Evolutionary conservation across 2,113 vertebrate genomes (phyloP).

Genomic region (Podilymbus podiceps): DNA sequence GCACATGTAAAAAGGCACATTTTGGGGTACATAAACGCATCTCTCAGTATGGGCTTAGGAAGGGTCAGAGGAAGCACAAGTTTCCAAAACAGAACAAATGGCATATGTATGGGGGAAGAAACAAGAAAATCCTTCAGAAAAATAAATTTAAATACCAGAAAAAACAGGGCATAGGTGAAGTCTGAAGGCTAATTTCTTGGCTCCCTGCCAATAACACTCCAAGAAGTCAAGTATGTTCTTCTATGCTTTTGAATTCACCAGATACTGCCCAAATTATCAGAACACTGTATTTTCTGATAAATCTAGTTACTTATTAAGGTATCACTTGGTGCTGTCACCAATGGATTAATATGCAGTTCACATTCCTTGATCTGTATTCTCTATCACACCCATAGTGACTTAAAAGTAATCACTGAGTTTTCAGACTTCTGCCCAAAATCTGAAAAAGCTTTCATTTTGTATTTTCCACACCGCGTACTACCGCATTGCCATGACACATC

Average conservation of each 20-base stretch:
- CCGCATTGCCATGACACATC: not conserved
- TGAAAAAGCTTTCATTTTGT: not conserved
- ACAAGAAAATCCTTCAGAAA: not conserved
- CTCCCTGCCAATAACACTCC: not conserved
- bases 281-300: not conserved
- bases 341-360: not conserved
- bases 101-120: not conserved
- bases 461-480: not conserved
- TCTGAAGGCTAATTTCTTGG: not conserved
- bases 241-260: not conserved
- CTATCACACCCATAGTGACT: not conserved
- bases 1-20: not conserved
- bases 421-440: not conserved
- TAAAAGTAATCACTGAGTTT: not conserved
- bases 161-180: not conserved
- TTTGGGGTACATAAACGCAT: not conserved
- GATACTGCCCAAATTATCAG: not conserved
- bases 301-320: not conserved
- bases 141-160: not conserved
- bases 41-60: not conserved
- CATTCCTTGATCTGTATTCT: not conserved
- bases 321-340: fast-evolving
- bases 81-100: not conserved
- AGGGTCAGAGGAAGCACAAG: not conserved
- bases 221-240: not conserved